Percentiles rank a stretch among this genome's conserved stretches.
These are phyloP conservation scores for Baccha elongata DNA, from an alignment of 2,888 invertebrate genomes.

Conservation along the genomic window DNA sequence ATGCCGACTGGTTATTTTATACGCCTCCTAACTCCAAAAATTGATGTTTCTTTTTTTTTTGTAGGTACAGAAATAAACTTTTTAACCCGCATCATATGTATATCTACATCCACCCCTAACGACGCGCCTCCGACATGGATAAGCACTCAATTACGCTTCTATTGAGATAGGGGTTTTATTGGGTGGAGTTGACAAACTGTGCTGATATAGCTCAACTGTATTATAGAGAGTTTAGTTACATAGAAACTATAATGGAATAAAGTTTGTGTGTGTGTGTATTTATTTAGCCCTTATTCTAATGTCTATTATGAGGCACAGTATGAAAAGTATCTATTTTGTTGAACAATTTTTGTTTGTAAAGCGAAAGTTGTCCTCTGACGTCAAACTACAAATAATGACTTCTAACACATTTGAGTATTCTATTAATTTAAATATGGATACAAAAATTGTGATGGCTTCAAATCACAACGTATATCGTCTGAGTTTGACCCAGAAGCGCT, in stretches of 20 bases:
- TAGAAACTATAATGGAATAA: neutral
- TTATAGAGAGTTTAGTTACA: neutral
- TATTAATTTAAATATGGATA: slow-evolving; percentile 39
- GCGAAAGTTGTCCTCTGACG: slow-evolving; percentile 36
- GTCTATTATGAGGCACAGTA: no score
- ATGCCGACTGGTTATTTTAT: neutral
- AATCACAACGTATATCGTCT: slow-evolving; percentile 10
- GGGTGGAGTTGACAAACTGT: neutral
- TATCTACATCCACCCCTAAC: neutral
- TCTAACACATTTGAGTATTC: slow-evolving; percentile 46
- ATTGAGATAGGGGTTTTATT: neutral
- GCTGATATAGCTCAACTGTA: neutral
- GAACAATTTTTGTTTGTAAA: neutral
- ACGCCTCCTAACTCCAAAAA: neutral
- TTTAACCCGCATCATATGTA: neutral
- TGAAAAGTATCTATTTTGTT: slow-evolving; percentile 10
- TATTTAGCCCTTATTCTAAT: slow-evolving; percentile 7
- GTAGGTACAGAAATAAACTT: neutral
- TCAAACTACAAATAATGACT: slow-evolving; percentile 53
- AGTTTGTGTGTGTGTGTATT: neutral
- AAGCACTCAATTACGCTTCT: slow-evolving; percentile 60
- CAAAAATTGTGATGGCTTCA: slow-evolving; percentile 13
- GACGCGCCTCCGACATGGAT: slow-evolving; percentile 35
- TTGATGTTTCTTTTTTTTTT: neutral
- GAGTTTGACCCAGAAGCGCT: neutral